Base-by-base conservation (phyloP, 2,888 invertebrate genomes). In the Gibbula magus region DNA sequence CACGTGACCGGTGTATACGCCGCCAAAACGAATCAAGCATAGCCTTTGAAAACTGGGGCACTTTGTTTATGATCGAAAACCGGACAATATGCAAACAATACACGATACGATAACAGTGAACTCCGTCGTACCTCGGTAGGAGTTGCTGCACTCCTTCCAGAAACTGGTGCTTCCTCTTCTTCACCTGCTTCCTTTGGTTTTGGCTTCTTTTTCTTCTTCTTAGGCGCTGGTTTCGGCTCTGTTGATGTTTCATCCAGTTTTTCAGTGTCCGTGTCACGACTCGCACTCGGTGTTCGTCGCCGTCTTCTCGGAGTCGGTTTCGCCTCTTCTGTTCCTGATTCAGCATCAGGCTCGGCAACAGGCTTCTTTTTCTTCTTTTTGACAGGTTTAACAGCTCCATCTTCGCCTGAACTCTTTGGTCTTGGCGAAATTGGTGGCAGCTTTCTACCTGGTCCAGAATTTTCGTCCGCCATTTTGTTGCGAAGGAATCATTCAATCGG, bases 361-460 rank as follows among this genome's bases (percentile, higher is more conserved):
- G 86, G 86, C 75, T 88, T 88, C 82, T 88, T 88, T 80, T 87
- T 87, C 78, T 88, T 89, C 81, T 84, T 87, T 75, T 86, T 87
- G 35, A 85, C 84, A 32, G 86, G 85, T 67, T 84, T 86, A 32
- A 84, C 85, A 18, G 82, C 83, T 73, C 84, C 82, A 39, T 66
- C 82, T 32, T 80, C 84, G 7, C 77, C 81, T 22, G 73, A 78
- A 53, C 80, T 66, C 0, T 78, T 77, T 18, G 77, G 29, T 56
- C 83, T 81, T 8, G 84, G 54, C 10, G 84, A 78, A 75, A 88
- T 78, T 29, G 89, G 89, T n/a, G 87, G 88, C 7, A 88, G 22
- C 16, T 79, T 77, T 29, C 35, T 39, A 1, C 22, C 56, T 25
- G 51, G 61, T 22, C 66, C 75, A n/a, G 8, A 39, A 2, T 73